These are phyloP conservation scores for Drosophila dives DNA, from an alignment of 2,888 invertebrate genomes.

Conservation along the genomic window DNA sequence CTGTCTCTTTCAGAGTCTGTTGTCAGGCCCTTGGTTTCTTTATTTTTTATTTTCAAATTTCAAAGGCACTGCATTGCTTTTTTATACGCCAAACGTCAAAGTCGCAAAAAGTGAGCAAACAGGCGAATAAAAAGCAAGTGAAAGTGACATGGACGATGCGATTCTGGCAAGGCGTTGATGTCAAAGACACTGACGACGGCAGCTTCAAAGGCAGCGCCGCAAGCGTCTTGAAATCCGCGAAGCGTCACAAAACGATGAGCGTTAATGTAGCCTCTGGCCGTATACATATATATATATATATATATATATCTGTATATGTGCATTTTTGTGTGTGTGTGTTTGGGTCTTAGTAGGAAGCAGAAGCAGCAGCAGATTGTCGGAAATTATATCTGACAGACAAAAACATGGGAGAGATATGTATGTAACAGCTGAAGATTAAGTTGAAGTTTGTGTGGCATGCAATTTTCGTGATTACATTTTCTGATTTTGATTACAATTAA, in stretches of 20 bases:
- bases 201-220: slow-evolving; percentile 69
- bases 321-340: neutral
- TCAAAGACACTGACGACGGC: slow-evolving; percentile 41
- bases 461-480: slow-evolving; percentile 10
- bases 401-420: slow-evolving; percentile 8
- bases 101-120: slow-evolving; percentile 47
- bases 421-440: slow-evolving; percentile 8
- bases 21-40: slow-evolving; percentile 13
- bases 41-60: slow-evolving; percentile 32
- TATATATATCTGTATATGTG: neutral
- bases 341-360: neutral
- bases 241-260: slow-evolving; percentile 30
- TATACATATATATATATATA: no score
- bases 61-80: slow-evolving; percentile 48
- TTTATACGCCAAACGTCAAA: slow-evolving; percentile 30
- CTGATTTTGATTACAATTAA: neutral
- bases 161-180: slow-evolving; percentile 66
- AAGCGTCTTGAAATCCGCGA: slow-evolving; percentile 47
- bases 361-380: slow-evolving; percentile 25
- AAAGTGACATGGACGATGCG: slow-evolving; percentile 43
- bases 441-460: neutral
- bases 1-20: neutral
- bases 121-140: slow-evolving; percentile 28
- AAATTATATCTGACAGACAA: slow-evolving; percentile 42
- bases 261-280: slow-evolving; percentile 41